Conservation (phyloP, 2,113 vertebrate species). For the Barbus barbus region DNA sequence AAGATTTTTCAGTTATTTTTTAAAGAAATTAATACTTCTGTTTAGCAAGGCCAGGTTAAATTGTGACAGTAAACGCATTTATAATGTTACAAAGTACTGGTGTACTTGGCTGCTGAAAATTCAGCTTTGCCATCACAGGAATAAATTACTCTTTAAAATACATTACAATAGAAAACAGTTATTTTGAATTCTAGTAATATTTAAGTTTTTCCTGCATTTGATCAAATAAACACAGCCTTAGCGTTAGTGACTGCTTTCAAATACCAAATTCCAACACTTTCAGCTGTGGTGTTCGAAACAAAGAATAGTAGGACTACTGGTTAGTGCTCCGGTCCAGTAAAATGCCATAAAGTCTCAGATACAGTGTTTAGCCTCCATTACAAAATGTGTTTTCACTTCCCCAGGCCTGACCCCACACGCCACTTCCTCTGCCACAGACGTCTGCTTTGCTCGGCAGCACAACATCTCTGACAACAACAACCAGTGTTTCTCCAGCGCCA, state of each 20-base stretch:
- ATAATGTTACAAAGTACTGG: background rate
- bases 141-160: background rate
- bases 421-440: conserved; percentile 80
- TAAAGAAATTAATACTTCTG: background rate
- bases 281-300: background rate
- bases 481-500: conserved; percentile 87
- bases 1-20: background rate
- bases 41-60: background rate
- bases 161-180: background rate
- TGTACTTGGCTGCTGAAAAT: no score
- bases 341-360: background rate
- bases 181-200: background rate
- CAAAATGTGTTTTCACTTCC: conserved; percentile 3
- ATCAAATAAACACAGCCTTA: background rate
- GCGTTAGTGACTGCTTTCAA: background rate
- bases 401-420: conserved; percentile 82
- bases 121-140: no score
- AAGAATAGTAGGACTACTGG: no score
- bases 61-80: background rate
- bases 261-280: background rate
- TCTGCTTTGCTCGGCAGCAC: conserved; percentile 89
- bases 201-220: background rate
- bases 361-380: background rate
- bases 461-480: conserved; percentile 92
- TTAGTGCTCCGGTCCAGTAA: background rate